Base-by-base conservation (phyloP, 2,113 vertebrate genomes). In the Periophthalmodon schlosseri region DNA sequence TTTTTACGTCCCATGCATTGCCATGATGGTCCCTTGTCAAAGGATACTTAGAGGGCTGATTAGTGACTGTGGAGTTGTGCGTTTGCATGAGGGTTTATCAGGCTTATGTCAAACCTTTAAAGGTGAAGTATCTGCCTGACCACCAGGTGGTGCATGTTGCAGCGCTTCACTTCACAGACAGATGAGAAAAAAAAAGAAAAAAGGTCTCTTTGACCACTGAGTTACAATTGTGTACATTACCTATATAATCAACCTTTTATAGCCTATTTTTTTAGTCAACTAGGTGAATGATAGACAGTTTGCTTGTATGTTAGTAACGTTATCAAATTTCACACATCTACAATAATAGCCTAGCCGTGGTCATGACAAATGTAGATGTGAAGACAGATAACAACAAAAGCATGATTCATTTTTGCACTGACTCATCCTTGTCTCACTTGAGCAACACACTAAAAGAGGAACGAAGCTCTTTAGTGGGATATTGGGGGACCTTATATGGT, bases 361-460 rank as follows among this genome's bases (percentile, higher is more conserved):
- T 67, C 50, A 28, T 70, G 57, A 76, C 72, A 68, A 10, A 46
- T 50, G 0, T 33, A 86, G 75, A 88, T 89, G 68, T 85, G 49
- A 85, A 21, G 8, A n/a, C 9, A 82, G 86, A 85, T 91, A 83
- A 82, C 73, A 58, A 72, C 83, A 78, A 84, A 81, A 70, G 68
- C 83, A 76, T 83, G 78, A 85, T 86, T 82, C 88, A 89, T 89
- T 86, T 92, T 88, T 72, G 77, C 86, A 86, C 79, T 94, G 92
- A 95, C 81, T 95, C 93, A 95, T 93, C 84, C 78, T 88, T 82
- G 81, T 88, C 81, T 91, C 87, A 88, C 90, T 94, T 94, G 87
- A 91, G 93, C 93, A 94, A 95, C 84, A 78, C 73, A 87, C 81
- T 93, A 88, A 94, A 95, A 94, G 92, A 93, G 93, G 93, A 94